These are phyloP conservation scores for Halcyon malimbica DNA, from an alignment of 2,113 vertebrate species.

Conservation along the genomic window DNA sequence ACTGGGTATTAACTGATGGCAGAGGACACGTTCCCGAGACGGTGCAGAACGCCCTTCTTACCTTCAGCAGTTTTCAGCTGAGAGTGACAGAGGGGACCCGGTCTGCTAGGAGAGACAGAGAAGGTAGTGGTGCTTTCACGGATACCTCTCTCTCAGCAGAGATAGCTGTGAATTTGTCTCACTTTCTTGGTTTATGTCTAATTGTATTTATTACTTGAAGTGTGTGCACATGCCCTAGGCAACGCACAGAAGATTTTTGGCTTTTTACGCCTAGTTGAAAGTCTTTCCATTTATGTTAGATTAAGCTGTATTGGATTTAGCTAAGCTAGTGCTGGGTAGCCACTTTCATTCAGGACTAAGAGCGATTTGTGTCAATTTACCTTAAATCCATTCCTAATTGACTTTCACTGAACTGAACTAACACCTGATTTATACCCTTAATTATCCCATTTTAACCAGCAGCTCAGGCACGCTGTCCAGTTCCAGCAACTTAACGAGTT, in stretches of 20 bases:
- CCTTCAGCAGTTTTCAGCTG: background rate
- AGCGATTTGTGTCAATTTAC: slow-evolving; percentile 1
- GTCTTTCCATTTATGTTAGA: background rate
- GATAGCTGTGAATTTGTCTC: background rate
- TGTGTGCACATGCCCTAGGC: background rate
- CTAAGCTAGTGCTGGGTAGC: background rate
- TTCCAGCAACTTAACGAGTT: background rate
- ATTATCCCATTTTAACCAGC: background rate
- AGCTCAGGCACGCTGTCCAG: background rate
- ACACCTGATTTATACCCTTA: background rate
- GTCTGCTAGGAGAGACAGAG: background rate
- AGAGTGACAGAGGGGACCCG: background rate
- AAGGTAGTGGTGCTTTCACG: background rate
- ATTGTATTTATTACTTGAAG: background rate
- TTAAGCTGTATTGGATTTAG: slow-evolving; percentile 25
- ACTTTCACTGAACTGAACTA: background rate
- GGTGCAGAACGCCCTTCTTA: background rate
- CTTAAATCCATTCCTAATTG: background rate
- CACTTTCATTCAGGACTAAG: background rate
- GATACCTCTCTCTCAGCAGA: background rate
- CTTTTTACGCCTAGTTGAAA: background rate
- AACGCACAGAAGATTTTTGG: background rate
- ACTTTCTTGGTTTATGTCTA: background rate
- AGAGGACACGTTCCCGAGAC: background rate
- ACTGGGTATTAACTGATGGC: background rate